phyloP scores from a whole-genome alignment of 2,113 vertebrate species.

The Phyllostomus discolor region DNA sequence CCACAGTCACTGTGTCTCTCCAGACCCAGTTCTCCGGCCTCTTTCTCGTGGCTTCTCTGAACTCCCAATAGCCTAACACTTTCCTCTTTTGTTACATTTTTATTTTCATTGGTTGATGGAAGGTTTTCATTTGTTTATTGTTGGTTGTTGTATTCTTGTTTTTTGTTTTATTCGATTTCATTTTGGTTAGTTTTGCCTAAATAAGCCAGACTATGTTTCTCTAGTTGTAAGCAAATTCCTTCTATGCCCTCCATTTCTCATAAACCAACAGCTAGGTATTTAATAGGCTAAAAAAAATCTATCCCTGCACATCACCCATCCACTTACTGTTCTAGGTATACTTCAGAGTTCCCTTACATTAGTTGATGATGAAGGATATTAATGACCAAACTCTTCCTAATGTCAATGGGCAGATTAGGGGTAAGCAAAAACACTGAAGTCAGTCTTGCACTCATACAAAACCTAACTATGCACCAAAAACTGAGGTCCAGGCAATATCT shows the following conservation, averaged over 20 bases:
- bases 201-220: neutral
- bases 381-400: neutral
- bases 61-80: neutral
- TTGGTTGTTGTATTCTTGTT: neutral
- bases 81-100: neutral
- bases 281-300: neutral
- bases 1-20: neutral
- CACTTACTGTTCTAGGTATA: neutral
- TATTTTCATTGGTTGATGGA: neutral
- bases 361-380: neutral
- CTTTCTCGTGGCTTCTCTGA: neutral
- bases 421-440: neutral
- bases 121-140: neutral
- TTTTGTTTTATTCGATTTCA: neutral
- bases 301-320: neutral
- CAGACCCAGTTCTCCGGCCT: neutral
- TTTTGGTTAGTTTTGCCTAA: neutral
- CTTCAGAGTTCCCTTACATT: neutral
- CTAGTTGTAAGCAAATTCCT: neutral
- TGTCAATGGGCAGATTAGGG: neutral
- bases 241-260: neutral
- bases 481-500: neutral
- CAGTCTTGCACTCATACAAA: neutral
- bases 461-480: neutral
- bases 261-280: neutral